Conservation (phyloP, 2,113 vertebrate species). For the Heterocephalus glaber region DNA sequence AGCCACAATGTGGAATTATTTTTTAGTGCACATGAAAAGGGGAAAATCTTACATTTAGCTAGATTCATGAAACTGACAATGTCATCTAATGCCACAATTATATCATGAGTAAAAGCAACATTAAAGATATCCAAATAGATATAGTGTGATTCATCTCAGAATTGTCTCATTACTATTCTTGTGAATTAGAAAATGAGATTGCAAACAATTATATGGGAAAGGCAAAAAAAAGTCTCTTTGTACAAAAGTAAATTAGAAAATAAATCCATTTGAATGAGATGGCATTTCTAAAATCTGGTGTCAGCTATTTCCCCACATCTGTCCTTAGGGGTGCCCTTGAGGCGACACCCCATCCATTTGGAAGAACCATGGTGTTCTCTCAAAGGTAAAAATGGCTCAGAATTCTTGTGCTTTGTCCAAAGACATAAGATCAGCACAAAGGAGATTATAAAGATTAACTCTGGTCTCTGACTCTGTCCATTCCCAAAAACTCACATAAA, state of each 20-base stretch:
- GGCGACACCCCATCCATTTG: fast-evolving
- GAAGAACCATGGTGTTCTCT: neutral
- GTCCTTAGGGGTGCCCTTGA: neutral
- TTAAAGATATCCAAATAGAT: slow-evolving; percentile 1
- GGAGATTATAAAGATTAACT: neutral
- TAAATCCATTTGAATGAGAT: neutral
- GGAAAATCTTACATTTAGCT: neutral
- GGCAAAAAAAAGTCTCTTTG: neutral
- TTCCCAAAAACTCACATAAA: neutral
- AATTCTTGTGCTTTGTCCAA: neutral
- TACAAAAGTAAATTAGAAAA: neutral
- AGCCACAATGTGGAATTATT: neutral
- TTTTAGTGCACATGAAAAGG: neutral
- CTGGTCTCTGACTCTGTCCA: neutral
- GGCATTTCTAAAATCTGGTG: too few relatives aligned
- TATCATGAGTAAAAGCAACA: neutral
- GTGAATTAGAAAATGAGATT: slow-evolving; percentile 21
- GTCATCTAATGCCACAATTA: neutral
- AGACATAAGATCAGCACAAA: neutral
- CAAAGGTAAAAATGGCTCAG: neutral
- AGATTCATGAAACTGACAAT: slow-evolving; percentile 25
- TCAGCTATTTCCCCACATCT: neutral
- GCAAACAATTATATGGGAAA: neutral
- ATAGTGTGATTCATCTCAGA: neutral
- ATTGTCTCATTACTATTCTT: neutral